phyloP scores from a whole-genome alignment of 2,797 vertebrate genomes.

The Sebastes trivittatus region DNA sequence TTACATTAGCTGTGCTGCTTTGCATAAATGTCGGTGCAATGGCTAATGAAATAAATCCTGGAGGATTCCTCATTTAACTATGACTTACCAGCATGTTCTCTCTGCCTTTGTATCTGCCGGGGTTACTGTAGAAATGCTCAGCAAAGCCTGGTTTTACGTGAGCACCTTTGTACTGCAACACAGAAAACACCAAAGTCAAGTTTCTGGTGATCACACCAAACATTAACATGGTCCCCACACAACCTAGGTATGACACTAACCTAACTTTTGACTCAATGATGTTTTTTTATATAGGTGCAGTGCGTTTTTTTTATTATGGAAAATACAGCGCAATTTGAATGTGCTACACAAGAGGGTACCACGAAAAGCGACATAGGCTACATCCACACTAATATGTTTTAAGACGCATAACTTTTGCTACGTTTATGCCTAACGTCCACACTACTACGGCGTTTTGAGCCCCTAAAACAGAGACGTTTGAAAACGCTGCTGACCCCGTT shows the following conservation, averaged over 20 bases:
- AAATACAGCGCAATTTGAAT: neutral
- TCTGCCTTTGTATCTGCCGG: slow-evolving; percentile 98
- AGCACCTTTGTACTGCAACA: slow-evolving; percentile 97
- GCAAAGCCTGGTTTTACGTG: slow-evolving; percentile 99
- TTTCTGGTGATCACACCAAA: neutral
- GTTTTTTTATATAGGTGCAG: neutral
- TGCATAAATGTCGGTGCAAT: neutral
- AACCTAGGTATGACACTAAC: neutral
- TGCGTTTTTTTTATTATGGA: neutral
- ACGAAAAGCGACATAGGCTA: neutral
- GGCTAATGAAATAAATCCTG: neutral
- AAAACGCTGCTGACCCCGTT: too few relatives aligned
- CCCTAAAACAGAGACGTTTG: too few relatives aligned
- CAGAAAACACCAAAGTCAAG: slow-evolving; percentile 24
- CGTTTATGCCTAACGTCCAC: too few relatives aligned
- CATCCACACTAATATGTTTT: too few relatives aligned
- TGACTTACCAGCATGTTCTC: slow-evolving; percentile 99
- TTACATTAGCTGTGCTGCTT: slow-evolving; percentile 1
- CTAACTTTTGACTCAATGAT: neutral
- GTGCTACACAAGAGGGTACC: neutral
- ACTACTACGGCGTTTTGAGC: too few relatives aligned
- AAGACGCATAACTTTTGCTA: too few relatives aligned
- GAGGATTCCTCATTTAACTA: neutral
- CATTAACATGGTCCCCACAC: neutral
- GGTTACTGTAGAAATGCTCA: slow-evolving; percentile 99